Conservation (phyloP, 35 echinoderm and acorn worm genomes). For the Apostichopus parvimensis region DNA sequence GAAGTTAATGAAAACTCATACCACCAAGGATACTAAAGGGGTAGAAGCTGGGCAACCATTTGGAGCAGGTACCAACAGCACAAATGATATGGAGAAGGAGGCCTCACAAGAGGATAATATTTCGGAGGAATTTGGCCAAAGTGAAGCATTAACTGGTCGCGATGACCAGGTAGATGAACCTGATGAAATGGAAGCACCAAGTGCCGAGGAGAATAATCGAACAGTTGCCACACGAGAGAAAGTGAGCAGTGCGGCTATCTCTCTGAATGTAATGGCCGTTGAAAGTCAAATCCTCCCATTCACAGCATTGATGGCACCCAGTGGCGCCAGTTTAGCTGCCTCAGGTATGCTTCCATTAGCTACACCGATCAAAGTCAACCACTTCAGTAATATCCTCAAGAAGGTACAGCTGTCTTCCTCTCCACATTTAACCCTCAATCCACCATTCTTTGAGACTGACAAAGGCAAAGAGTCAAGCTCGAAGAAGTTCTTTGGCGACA, state of each 20-base stretch:
- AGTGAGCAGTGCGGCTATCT: background rate
- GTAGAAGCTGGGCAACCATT: background rate
- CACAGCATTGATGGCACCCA: slow-evolving; percentile 3
- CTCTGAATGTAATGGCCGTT: background rate
- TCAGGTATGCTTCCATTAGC: slow-evolving; percentile 13
- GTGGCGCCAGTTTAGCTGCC: background rate
- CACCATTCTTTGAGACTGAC: slow-evolving; percentile 77
- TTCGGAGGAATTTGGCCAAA: background rate
- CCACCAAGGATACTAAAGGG: background rate
- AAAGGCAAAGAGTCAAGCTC: slow-evolving; percentile 59
- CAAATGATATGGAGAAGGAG: background rate
- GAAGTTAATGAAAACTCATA: slow-evolving; percentile 43
- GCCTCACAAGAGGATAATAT: too few relatives aligned
- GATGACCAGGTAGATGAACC: too few relatives aligned
- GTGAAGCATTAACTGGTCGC: background rate
- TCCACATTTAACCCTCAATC: slow-evolving; percentile 51
- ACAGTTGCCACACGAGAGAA: background rate
- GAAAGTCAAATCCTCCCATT: slow-evolving; percentile 26
- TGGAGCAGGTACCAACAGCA: background rate
- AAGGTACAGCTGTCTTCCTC: slow-evolving; percentile 65
- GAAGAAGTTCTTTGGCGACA: slow-evolving; percentile 52
- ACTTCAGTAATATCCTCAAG: slow-evolving; percentile 57
- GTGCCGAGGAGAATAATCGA: background rate
- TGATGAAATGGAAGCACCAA: background rate
- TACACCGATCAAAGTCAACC: slow-evolving; percentile 33